A percentile compares a stretch with the other conserved stretches of the same genome.
Evolutionary conservation across 2,888 invertebrate genomes (phyloP).

Genomic region (Syrphus vitripennis): DNA sequence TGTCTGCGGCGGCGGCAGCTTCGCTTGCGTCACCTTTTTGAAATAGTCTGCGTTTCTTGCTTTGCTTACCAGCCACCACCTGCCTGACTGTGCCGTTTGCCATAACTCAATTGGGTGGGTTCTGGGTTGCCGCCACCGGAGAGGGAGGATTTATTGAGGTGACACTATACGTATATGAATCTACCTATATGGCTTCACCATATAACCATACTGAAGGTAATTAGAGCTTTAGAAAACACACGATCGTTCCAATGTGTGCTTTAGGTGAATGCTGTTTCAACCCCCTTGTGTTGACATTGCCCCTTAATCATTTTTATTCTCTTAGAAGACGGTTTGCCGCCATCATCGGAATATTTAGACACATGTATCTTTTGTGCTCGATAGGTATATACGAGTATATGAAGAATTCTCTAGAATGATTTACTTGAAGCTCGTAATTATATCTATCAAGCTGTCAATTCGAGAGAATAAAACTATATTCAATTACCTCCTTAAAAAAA

Average conservation of each 20-base stretch:
- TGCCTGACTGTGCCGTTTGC: not conserved
- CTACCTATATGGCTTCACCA: not conserved
- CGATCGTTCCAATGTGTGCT: conserved; percentile 22
- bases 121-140: not conserved
- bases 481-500: too few species aligned
- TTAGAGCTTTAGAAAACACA: conserved; percentile 56
- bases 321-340: conserved; percentile 14
- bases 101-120: not conserved
- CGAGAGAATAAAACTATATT: conserved; percentile 30
- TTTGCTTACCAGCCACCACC: too few species aligned
- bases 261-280: not conserved
- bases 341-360: not conserved
- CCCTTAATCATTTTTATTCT: conserved; percentile 30
- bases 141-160: conserved; percentile 17
- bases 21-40: conserved; percentile 60
- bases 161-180: not conserved
- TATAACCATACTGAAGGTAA: conserved; percentile 57
- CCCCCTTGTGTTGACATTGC: conserved; percentile 47
- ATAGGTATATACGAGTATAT: too few species aligned
- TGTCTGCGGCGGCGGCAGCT: conserved; percentile 57
- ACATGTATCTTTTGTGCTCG: conserved; percentile 17
- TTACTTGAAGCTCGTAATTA: conserved; percentile 45
- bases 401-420: conserved; percentile 13
- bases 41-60: conserved; percentile 37
- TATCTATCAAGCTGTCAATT: conserved; percentile 55